Evolutionary conservation across 2,797 vertebrate species (phyloP), one percentile per base, ranked within the genome.

Genomic region (Hypotaenidia philippensis): DNA sequence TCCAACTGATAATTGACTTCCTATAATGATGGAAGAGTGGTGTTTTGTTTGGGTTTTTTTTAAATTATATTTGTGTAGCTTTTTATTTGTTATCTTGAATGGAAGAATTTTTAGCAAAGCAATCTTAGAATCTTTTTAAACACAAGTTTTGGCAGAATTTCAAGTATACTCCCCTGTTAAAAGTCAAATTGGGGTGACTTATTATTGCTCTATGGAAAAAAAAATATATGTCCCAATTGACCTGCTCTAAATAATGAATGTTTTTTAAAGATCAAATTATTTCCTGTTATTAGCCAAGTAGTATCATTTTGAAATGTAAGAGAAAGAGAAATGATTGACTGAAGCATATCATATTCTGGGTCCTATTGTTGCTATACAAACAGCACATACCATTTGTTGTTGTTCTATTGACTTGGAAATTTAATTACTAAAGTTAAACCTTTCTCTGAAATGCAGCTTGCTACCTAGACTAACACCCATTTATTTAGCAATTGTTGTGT

Each of bases 121-220:
- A 77, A 44, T 61, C 44, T 76, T 82, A 61, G 8, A 86, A 72
- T 59, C 10, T 92, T 95, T 92, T 90, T 66, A 94, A 94, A 72
- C 68, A n/a, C 10, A 59, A 57, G 20, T 90, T 95, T 94, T 89
- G 18, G 41, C 61, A 82, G 63, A 95, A 76, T 49, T 38, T 92
- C 11, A 45, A 38, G 47, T 76, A 70, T 66, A 84, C 36, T 61
- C 44, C 14, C 19, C 6, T 38, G 26, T 49, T 90, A 53, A 95
- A 89, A 92, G 45, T 38, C 25, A 93, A 47, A 87, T 40, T 72
- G 31, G 50, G 29, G 27, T 69, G 25, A 22, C 23, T 36, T 85
- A 49, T 72, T 93, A 81, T 59, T 87, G 50, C 25, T 79, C 65
- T 22, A 75, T 36, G 22, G 41, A 86, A 82, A 76, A 76, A 72